Percentiles rank a stretch among this genome's conserved stretches.
Evolutionary conservation across 2,797 vertebrate species (phyloP).

Genomic region (Pempheris klunzingeri): DNA sequence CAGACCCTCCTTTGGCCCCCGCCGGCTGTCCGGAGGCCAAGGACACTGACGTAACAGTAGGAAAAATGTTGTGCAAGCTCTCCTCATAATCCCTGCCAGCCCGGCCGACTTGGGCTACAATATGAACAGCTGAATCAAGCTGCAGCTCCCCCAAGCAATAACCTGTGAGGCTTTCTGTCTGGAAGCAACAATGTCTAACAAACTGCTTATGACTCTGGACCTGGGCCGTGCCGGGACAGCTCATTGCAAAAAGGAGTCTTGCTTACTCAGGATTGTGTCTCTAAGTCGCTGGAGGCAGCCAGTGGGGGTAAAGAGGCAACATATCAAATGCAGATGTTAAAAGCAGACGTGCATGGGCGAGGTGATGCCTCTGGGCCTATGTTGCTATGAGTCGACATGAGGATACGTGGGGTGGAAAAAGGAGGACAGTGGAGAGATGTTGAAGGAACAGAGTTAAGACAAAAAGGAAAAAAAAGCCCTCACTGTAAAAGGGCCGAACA

Average conservation of each 20-base stretch:
- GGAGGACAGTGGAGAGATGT: constrained; percentile 2
- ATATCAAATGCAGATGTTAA: constrained; percentile 75
- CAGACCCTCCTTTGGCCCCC: constrained; percentile 45
- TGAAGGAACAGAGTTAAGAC: constrained; percentile 20
- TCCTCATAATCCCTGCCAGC: constrained; percentile 61
- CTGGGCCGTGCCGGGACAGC: constrained; percentile 37
- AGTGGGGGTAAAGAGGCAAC: constrained; percentile 34
- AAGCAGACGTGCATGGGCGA: constrained; percentile 61
- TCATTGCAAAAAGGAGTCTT: constrained; percentile 25
- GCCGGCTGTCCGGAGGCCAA: constrained; percentile 56
- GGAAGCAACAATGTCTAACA: constrained; percentile 44
- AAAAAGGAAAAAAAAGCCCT: constrained; percentile 32
- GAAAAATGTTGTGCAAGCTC: constrained; percentile 75
- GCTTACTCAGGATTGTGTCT: constrained; percentile 41
- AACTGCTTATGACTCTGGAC: constrained; percentile 40
- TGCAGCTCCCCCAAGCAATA: constrained; percentile 34
- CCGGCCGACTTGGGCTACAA: constrained; percentile 27
- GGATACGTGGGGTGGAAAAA: constrained; percentile 25
- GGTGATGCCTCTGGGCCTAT: constrained; percentile 28
- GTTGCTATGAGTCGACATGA: constrained; percentile 38
- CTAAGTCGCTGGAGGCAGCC: constrained; percentile 9
- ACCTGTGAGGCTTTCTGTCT: constrained; percentile 50
- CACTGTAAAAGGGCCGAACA: constrained; percentile 17
- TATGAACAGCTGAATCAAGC: constrained; percentile 65
- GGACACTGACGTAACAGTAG: constrained; percentile 72